Percentiles rank a stretch among this genome's conserved stretches.
phyloP scores from a whole-genome alignment of 2,797 vertebrate species.

The Limosa lapponica region DNA sequence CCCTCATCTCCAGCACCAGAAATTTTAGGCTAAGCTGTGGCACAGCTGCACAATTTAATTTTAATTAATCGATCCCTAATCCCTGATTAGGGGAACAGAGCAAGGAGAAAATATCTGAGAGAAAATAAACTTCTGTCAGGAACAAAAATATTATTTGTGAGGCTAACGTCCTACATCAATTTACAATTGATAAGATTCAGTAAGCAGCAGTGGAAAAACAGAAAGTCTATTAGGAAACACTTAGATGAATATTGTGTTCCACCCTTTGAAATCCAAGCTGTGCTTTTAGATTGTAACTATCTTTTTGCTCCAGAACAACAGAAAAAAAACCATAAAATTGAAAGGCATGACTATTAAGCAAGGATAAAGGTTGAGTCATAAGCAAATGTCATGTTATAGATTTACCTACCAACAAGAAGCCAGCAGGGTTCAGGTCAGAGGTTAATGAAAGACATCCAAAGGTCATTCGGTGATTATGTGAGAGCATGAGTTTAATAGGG shows the following conservation, averaged over 20 bases:
- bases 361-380: slow-evolving; percentile 82
- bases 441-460: slow-evolving; percentile 97
- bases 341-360: slow-evolving; percentile 77
- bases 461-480: slow-evolving; percentile 89
- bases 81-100: background rate
- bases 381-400: slow-evolving; percentile 85
- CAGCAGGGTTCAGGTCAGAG: slow-evolving; percentile 86
- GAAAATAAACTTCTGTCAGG: slow-evolving; percentile 22
- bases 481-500: slow-evolving; percentile 89
- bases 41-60: background rate
- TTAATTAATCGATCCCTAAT: slow-evolving; percentile 7
- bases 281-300: slow-evolving; percentile 69
- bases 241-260: slow-evolving; percentile 71
- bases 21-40: background rate
- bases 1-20: background rate
- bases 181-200: slow-evolving; percentile 38
- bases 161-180: slow-evolving; percentile 23
- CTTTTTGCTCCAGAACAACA: slow-evolving; percentile 69
- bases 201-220: slow-evolving; percentile 21
- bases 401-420: slow-evolving; percentile 86
- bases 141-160: slow-evolving; percentile 43
- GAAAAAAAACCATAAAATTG: background rate
- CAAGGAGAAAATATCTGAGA: background rate
- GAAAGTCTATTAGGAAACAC: slow-evolving; percentile 56
- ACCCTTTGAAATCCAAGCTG: slow-evolving; percentile 73